phyloP scores from a whole-genome alignment of 2,113 vertebrate species.

The Coptodon bakossiorum region DNA sequence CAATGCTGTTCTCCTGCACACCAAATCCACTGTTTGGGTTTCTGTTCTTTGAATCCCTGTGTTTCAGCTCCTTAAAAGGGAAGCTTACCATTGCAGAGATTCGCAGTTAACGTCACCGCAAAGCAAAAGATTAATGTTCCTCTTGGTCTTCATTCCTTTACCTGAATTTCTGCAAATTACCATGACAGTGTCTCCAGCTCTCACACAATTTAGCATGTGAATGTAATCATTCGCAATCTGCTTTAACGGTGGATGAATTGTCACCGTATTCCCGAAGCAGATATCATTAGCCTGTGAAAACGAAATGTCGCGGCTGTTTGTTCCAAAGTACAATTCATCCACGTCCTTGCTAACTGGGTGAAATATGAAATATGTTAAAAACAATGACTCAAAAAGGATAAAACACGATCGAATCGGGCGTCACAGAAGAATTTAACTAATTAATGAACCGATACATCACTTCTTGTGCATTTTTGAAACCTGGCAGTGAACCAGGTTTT shows the following conservation, averaged over 20 bases:
- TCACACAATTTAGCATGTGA: background rate
- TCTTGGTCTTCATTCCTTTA: background rate
- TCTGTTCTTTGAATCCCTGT: background rate
- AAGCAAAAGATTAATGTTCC: background rate
- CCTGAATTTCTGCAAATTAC: background rate
- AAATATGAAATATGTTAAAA: background rate
- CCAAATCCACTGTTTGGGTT: background rate
- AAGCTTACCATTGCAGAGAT: background rate
- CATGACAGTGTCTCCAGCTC: background rate
- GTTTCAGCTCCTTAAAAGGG: background rate
- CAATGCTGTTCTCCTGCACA: background rate
- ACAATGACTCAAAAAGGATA: background rate
- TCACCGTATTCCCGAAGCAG: background rate
- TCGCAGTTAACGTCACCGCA: background rate
- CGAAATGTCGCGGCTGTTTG: background rate
- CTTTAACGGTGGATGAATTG: background rate
- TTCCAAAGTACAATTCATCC: background rate
- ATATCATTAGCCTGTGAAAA: background rate
- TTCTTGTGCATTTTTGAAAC: background rate
- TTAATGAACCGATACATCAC: background rate
- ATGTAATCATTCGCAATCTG: background rate
- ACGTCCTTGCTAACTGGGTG: background rate
- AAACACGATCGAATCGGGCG: background rate
- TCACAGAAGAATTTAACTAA: background rate
- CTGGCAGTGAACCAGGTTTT: background rate